Conservation (phyloP, 2,797 vertebrate genomes). For the Characodon lateralis region DNA sequence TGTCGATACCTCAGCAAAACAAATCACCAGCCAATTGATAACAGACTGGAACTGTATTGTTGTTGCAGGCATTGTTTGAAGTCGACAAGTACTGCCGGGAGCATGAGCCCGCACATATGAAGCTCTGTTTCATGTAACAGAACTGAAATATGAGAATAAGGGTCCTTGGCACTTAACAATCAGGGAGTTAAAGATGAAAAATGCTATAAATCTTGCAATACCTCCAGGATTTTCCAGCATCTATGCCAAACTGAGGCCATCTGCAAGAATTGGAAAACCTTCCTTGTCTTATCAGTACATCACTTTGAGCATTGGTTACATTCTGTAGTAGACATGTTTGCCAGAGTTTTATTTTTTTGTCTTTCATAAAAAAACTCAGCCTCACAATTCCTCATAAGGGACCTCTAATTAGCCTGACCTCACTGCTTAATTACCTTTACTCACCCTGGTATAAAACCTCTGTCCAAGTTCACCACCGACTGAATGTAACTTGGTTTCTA, state of each 20-base stretch:
- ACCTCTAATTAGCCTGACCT: constrained; percentile 44
- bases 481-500: neutral
- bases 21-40: constrained; percentile 59
- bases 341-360: constrained; percentile 1
- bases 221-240: constrained; percentile 35
- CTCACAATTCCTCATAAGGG: constrained; percentile 49
- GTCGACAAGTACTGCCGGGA: constrained; percentile 11
- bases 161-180: constrained; percentile 24
- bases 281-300: constrained; percentile 41
- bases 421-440: constrained; percentile 20
- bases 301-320: constrained; percentile 34
- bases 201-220: constrained; percentile 41
- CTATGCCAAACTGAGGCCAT: constrained; percentile 11
- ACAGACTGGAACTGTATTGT: constrained; percentile 44
- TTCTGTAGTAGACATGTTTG: constrained; percentile 27
- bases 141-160: constrained; percentile 15
- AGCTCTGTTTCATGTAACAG: constrained; percentile 20
- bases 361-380: constrained; percentile 40
- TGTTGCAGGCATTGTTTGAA: constrained; percentile 49
- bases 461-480: neutral
- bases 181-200: constrained; percentile 29
- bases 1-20: constrained; percentile 49
- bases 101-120: constrained; percentile 1
- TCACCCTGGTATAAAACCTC: constrained; percentile 25
- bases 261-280: constrained; percentile 35